Percentiles rank a stretch among this genome's conserved stretches.
phyloP scores from a whole-genome alignment of 1,140 invertebrate species.

The Drosophila erecta region DNA sequence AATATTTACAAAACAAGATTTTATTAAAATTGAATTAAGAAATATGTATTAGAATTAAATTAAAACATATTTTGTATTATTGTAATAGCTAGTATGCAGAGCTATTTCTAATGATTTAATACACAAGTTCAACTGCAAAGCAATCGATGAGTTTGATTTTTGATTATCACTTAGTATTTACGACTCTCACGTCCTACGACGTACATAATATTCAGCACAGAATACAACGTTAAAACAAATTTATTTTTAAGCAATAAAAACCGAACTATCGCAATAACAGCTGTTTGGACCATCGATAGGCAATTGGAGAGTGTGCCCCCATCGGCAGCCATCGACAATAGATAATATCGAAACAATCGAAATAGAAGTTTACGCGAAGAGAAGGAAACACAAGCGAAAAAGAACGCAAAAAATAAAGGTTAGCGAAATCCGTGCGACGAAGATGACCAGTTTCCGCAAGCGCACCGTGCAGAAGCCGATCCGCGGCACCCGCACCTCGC shows the following conservation, averaged over 20 bases:
- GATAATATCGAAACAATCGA: neutral
- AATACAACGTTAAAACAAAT: no score
- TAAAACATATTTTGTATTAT: no score
- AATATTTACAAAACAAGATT: no score
- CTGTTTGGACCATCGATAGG: conserved; percentile 13
- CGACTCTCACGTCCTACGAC: no score
- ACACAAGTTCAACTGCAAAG: neutral
- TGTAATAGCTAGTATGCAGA: no score
- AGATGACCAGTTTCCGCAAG: conserved; percentile 84
- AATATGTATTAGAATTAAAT: no score
- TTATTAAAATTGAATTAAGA: no score
- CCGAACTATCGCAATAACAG: conserved; percentile 7
- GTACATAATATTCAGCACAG: neutral
- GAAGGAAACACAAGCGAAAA: conserved; percentile 10
- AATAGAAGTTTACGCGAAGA: conserved; percentile 19
- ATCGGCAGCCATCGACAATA: conserved; percentile 20
- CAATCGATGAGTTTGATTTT: neutral
- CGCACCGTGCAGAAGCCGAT: conserved; percentile 84
- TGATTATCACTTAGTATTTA: neutral
- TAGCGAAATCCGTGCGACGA: conserved; percentile 12
- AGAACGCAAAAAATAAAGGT: conserved; percentile 28
- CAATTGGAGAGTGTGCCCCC: conserved; percentile 4
- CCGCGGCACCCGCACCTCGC: conserved; percentile 87
- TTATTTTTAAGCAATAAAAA: neutral
- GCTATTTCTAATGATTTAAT: no score